These are phyloP conservation scores for Anagrus nilaparvatae DNA, from an alignment of 1,140 invertebrate species.

Conservation along the genomic window DNA sequence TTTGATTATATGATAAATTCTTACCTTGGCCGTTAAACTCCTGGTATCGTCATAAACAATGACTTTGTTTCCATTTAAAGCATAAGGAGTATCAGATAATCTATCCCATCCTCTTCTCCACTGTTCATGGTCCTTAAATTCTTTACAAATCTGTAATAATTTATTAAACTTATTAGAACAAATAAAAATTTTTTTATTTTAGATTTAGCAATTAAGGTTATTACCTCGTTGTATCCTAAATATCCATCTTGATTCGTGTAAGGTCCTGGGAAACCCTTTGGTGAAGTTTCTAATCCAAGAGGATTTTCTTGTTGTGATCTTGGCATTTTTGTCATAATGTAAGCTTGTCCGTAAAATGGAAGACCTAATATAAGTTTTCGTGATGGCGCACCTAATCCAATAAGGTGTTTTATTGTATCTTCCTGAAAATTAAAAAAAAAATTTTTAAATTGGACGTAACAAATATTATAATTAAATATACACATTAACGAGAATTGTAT, in stretches of 20 bases:
- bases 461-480: too few species aligned
- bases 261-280: constrained; percentile 58
- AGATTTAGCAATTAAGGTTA: too few species aligned
- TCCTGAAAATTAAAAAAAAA: too few species aligned
- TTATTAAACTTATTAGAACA: too few species aligned
- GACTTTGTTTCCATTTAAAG: constrained; percentile 44
- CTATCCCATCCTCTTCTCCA: constrained; percentile 54
- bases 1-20: too few species aligned
- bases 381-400: constrained; percentile 59
- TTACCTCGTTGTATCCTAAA: constrained; percentile 81
- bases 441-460: too few species aligned
- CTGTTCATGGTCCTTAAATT: constrained; percentile 41
- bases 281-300: constrained; percentile 41
- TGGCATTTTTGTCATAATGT: constrained; percentile 40
- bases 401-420: too few species aligned
- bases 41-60: constrained; percentile 54
- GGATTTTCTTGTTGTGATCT: constrained; percentile 24
- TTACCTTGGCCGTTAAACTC: constrained; percentile 54
- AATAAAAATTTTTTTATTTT: too few species aligned
- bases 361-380: constrained; percentile 74
- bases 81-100: constrained; percentile 48
- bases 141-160: constrained; percentile 52
- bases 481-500: too few species aligned
- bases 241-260: constrained; percentile 74
- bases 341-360: constrained; percentile 75